These are phyloP conservation scores for Pararge aegeria DNA, from an alignment of 1,140 invertebrate species.

Conservation along the genomic window DNA sequence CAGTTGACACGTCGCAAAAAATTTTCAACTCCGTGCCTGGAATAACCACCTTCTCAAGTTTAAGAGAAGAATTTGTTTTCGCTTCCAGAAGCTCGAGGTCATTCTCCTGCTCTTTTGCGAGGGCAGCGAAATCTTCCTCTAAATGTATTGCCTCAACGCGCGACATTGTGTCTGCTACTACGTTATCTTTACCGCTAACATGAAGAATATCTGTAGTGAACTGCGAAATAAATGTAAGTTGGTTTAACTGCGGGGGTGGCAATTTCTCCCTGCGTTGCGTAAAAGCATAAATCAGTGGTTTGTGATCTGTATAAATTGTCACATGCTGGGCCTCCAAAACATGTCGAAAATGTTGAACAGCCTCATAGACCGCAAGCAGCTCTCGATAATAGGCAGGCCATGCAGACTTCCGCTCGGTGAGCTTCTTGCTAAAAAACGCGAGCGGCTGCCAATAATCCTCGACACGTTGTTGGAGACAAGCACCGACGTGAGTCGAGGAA, in stretches of 20 bases:
- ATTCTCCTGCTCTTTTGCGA: too few species aligned
- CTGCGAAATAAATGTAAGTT: constrained; percentile 10
- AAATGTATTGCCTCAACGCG: not conserved
- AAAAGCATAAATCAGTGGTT: constrained; percentile 8
- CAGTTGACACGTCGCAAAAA: too few species aligned
- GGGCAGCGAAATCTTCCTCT: too few species aligned
- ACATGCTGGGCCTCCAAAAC: constrained; percentile 8
- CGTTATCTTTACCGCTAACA: constrained; percentile 13
- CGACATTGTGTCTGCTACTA: constrained; percentile 15
- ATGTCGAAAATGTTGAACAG: constrained; percentile 7
- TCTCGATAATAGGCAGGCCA: not conserved
- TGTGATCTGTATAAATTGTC: constrained; percentile 13
- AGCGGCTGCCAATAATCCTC: constrained; percentile 5
- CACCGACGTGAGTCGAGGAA: not conserved
- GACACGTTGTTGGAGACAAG: not conserved
- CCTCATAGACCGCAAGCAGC: constrained; percentile 5
- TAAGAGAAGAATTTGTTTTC: too few species aligned
- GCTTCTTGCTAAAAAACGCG: constrained; percentile 12
- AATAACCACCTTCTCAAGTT: too few species aligned
- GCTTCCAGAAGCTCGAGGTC: too few species aligned
- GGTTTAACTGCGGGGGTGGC: constrained; percentile 3
- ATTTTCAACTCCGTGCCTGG: too few species aligned
- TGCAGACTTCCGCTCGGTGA: not conserved
- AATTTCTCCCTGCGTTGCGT: not conserved
- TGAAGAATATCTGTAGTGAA: constrained; percentile 15